A percentile compares a stretch with the other conserved stretches of the same genome.
Conservation (phyloP, 2,113 vertebrate genomes). For the Lagopus muta region DNA sequence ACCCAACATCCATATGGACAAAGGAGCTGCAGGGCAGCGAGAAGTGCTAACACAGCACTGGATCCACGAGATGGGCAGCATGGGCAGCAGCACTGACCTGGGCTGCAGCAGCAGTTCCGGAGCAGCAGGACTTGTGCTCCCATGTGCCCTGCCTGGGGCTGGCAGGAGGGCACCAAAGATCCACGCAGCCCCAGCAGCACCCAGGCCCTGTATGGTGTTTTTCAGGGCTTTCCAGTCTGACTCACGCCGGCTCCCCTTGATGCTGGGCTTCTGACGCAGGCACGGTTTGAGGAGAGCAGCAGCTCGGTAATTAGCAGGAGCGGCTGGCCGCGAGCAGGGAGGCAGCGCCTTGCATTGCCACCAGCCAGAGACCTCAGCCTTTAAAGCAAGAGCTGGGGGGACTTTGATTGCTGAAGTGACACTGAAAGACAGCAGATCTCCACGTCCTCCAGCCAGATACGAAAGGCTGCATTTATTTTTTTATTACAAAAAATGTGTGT, state of each 20-base stretch:
- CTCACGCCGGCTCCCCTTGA: neutral
- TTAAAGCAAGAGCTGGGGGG: neutral
- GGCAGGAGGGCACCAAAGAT: rapidly evolving
- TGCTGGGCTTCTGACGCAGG: neutral
- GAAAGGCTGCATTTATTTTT: neutral
- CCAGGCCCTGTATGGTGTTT: neutral
- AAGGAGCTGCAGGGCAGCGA: neutral
- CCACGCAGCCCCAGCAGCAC: neutral
- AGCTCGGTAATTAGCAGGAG: conserved; percentile 7
- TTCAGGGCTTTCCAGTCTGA: neutral
- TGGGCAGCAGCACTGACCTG: rapidly evolving
- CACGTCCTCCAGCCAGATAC: neutral
- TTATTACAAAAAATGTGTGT: neutral
- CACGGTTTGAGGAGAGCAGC: neutral
- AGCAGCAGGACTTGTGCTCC: rapidly evolving
- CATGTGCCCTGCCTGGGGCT: rapidly evolving
- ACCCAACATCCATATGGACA: rapidly evolving
- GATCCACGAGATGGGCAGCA: rapidly evolving
- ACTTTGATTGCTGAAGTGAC: conserved; percentile 8
- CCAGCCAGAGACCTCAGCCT: neutral
- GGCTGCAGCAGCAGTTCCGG: neutral
- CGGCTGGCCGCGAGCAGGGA: neutral
- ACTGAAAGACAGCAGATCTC: conserved; percentile 1
- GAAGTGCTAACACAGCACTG: rapidly evolving
- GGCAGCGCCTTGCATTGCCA: rapidly evolving